Evolutionary conservation across 2,888 invertebrate genomes (phyloP).

Genomic region (Pycnomerus fuliginosus): DNA sequence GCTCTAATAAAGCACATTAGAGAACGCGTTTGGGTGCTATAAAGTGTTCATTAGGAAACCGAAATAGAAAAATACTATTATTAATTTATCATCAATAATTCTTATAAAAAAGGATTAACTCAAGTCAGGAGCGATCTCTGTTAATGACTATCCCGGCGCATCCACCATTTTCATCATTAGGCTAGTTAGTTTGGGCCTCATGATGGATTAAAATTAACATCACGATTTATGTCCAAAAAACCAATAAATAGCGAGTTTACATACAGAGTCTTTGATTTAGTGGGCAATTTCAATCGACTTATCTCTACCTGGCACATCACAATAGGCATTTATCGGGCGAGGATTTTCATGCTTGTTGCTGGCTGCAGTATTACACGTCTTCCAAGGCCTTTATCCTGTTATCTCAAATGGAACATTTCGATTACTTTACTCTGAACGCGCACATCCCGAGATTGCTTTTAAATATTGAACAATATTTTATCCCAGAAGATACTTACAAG

Average conservation of each 20-base stretch:
- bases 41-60: no score
- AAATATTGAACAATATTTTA: conserved; percentile 31
- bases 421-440: conserved; percentile 31
- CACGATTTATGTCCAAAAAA: no score
- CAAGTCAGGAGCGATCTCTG: no score
- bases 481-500: background rate
- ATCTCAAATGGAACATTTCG: conserved; percentile 38
- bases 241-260: conserved; percentile 20
- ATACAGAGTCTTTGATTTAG: conserved; percentile 36
- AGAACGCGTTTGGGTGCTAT: no score
- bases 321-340: conserved; percentile 33
- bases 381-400: conserved; percentile 35
- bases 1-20: no score
- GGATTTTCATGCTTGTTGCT: conserved; percentile 35
- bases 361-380: conserved; percentile 32
- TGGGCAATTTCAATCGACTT: conserved; percentile 39
- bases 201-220: no score
- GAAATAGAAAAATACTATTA: no score
- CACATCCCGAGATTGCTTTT: conserved; percentile 26
- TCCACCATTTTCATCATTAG: no score
- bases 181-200: no score
- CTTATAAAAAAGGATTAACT: no score
- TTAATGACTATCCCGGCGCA: no score
- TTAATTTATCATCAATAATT: no score
- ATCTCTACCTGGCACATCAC: conserved; percentile 38